Conservation (phyloP, 1,140 invertebrate genomes). For the Macrotrachela quadricornifera region DNA sequence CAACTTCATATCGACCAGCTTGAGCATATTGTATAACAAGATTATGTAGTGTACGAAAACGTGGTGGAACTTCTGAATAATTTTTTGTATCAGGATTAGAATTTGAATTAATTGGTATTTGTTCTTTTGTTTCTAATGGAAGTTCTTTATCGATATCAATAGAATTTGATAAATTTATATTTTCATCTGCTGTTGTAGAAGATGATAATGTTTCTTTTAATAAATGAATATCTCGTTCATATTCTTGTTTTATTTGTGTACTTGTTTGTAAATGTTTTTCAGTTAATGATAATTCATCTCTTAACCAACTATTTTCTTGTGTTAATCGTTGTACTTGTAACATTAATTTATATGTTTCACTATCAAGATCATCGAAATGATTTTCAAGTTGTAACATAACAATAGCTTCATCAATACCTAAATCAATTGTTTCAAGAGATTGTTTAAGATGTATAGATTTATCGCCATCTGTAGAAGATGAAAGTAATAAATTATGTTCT, state of each 20-base stretch:
- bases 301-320: constrained; percentile 89
- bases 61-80: constrained; percentile 60
- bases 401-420: neutral
- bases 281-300: constrained; percentile 87
- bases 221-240: constrained; percentile 69
- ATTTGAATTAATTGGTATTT: neutral
- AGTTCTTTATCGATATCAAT: constrained; percentile 44
- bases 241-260: constrained; percentile 43
- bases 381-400: constrained; percentile 41
- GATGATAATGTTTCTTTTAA: neutral
- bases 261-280: constrained; percentile 69
- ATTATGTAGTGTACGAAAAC: constrained; percentile 77
- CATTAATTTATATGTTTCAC: constrained; percentile 91
- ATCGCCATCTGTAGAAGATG: neutral
- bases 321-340: constrained; percentile 68
- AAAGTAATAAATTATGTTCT: neutral
- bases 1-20: constrained; percentile 64
- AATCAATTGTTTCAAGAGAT: neutral
- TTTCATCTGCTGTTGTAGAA: neutral
- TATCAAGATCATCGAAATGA: constrained; percentile 85
- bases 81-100: neutral
- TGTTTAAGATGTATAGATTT: neutral
- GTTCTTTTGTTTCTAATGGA: constrained; percentile 49
- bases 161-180: neutral
- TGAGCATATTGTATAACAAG: constrained; percentile 28